phyloP scores from a whole-genome alignment of 2,113 vertebrate genomes.

The Anarhynchus alexandrinus region DNA sequence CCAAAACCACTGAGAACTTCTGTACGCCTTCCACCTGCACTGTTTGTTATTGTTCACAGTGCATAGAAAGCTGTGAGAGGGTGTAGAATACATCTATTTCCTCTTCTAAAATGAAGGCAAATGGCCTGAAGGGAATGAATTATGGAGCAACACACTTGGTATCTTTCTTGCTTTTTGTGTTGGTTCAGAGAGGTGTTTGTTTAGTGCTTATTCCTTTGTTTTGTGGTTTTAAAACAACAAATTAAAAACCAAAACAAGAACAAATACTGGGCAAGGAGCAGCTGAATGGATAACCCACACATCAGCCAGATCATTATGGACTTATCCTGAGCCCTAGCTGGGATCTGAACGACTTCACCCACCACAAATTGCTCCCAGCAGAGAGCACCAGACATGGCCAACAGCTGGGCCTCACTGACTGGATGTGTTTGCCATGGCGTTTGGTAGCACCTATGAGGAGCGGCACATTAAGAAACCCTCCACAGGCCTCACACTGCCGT shows the following conservation, averaged over 20 bases:
- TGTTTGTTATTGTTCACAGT: neutral
- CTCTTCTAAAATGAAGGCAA: neutral
- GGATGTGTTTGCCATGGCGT: neutral
- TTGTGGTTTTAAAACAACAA: neutral
- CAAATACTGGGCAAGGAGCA: neutral
- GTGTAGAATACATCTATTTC: neutral
- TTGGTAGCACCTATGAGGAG: neutral
- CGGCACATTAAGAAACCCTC: neutral
- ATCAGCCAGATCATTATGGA: neutral
- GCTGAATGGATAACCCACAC: neutral
- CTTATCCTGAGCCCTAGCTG: neutral
- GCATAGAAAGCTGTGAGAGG: neutral
- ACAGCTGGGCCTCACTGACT: neutral
- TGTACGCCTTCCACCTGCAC: neutral
- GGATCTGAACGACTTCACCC: neutral
- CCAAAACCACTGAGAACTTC: neutral
- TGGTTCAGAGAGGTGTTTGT: neutral
- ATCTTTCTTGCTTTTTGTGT: neutral
- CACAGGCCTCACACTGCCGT: fast-evolving
- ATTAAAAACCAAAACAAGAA: neutral
- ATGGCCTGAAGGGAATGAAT: neutral
- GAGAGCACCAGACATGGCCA: neutral
- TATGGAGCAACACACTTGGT: neutral
- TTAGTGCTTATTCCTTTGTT: neutral
- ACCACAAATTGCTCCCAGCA: neutral